Base-by-base conservation (phyloP, 2,113 vertebrate genomes). In the Ceratotherium simum region DNA sequence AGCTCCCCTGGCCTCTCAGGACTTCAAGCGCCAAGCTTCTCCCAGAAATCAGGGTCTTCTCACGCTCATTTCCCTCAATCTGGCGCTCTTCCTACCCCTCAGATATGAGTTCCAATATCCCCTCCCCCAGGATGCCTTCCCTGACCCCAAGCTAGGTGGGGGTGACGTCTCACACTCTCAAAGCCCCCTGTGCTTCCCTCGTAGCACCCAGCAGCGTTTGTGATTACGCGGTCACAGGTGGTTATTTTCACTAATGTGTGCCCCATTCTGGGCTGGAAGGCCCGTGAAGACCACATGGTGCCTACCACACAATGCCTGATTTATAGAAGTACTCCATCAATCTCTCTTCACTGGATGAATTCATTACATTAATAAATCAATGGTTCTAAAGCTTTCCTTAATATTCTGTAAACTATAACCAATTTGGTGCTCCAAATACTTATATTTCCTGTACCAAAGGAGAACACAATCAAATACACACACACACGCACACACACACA, bases 351-450 rank as follows among this genome's bases (percentile, higher is more conserved):
- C 31, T 82, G 79, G 82, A 62, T 75, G 11, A 87, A 75, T n/a
- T 17, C 78, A 90, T 83, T 60, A 88, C 90, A 76, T 58, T 46
- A 69, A 80, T 56, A 65, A 27, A 86, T 65, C n/a, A 8, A 87
- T 51, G 25, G 5, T 46, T 65, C 69, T 65, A 56, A 83, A 90
- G 33, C 72, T 90, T 91, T 97, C n/a, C 65, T 91, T 96, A 60
- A 48, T 79, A 80, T 72, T 93, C 25, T 64, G 6, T 93, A 97
- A 96, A 92, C 64, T 54, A 81, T 23, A 80, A 42, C 12, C 33
- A 88, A 6, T 62, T 65, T 36, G 5, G 10, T 67, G 88, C 4
- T 58, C 31, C 29, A 73, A 65, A 8, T 67, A 56, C 13, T 86
- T 86, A 21, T 33, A 90, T 25, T 91, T 96, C 20, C 54, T 95